Conservation (phyloP, 2,113 vertebrate species). For the Brienomyrus longianalis region DNA sequence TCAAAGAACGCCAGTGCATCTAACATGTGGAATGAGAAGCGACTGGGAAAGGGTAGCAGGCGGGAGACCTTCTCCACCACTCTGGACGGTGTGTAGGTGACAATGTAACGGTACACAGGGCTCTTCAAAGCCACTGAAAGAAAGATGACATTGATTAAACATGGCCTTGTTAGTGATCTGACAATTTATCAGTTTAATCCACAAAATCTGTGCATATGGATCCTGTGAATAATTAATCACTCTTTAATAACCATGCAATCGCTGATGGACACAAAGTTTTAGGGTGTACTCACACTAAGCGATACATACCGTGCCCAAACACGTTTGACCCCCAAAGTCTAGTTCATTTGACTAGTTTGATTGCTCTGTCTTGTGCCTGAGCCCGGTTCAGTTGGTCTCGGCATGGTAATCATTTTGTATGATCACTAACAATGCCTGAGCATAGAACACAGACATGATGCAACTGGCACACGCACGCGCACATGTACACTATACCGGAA, state of each 20-base stretch:
- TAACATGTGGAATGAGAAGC: slow-evolving; percentile 62
- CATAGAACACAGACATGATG: too few relatives aligned
- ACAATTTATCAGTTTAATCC: not conserved
- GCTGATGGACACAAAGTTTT: not conserved
- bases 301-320: not conserved
- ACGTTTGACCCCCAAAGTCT: too few relatives aligned
- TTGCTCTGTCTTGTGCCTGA: not conserved
- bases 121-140: slow-evolving; percentile 52
- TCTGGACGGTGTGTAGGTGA: slow-evolving; percentile 57
- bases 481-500: not conserved
- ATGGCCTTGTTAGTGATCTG: not conserved
- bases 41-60: slow-evolving; percentile 46
- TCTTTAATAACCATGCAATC: not conserved
- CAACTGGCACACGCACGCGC: too few relatives aligned
- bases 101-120: slow-evolving; percentile 46
- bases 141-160: not conserved
- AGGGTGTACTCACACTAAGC: too few relatives aligned
- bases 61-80: slow-evolving; percentile 3
- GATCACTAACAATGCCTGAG: too few relatives aligned
- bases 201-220: not conserved
- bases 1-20: slow-evolving; percentile 56
- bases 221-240: not conserved
- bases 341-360: not conserved
- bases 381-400: too few relatives aligned
- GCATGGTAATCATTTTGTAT: too few relatives aligned